These are phyloP conservation scores for Podotricha telesiphe DNA, from an alignment of 2,888 invertebrate species.

Conservation along the genomic window DNA sequence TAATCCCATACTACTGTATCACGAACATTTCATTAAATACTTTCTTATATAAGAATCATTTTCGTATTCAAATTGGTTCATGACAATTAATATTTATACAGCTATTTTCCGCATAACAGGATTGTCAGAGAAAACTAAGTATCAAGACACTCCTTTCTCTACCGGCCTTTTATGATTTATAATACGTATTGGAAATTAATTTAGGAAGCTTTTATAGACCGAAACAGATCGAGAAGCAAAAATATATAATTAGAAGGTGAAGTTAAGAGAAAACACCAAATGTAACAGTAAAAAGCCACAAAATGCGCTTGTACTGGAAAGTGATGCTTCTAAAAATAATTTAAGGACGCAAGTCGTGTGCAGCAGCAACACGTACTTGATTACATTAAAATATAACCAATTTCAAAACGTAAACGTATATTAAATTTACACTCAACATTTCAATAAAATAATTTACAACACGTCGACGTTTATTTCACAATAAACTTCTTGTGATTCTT, in stretches of 20 bases:
- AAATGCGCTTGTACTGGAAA: constrained; percentile 3
- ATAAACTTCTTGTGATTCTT: background rate
- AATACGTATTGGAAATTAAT: constrained; percentile 23
- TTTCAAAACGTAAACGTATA: constrained; percentile 58
- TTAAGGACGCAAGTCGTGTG: constrained; percentile 12
- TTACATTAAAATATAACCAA: constrained; percentile 35
- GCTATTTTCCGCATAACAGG: no score
- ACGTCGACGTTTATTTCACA: background rate
- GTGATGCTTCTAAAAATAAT: background rate
- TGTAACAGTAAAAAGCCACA: constrained; percentile 26
- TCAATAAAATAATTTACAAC: background rate
- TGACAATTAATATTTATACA: no score
- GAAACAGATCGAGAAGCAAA: constrained; percentile 51
- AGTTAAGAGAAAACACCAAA: constrained; percentile 47
- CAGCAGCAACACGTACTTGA: constrained; percentile 30
- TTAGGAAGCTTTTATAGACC: constrained; percentile 46
- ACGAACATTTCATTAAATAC: constrained; percentile 14
- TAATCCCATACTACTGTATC: constrained; percentile 13
- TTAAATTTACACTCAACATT: background rate
- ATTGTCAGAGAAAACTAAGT: no score
- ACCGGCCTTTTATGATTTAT: no score
- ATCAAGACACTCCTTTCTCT: no score
- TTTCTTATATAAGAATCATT: constrained; percentile 2
- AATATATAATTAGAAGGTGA: constrained; percentile 76
- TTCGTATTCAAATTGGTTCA: background rate